A percentile compares a stretch with the other conserved stretches of the same genome.
Conservation (phyloP, 2,797 vertebrate genomes). For the Sebastiscus tertius region DNA sequence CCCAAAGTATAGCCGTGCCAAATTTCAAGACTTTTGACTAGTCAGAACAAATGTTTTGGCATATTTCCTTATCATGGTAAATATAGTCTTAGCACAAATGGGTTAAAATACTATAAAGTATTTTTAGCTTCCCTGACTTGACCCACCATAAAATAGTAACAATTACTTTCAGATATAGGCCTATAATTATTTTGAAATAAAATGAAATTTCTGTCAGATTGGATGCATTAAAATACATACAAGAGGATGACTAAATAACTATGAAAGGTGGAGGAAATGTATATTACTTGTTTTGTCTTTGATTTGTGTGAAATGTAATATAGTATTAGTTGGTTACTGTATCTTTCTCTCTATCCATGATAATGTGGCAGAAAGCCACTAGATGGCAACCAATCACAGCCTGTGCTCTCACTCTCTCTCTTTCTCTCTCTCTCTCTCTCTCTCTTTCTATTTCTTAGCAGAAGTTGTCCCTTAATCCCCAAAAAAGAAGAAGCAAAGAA, state of each 20-base stretch:
- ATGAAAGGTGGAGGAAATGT: neutral
- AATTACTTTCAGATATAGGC: neutral
- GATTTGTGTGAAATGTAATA: neutral
- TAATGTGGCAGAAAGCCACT: slow-evolving; percentile 55
- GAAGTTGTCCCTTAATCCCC: slow-evolving; percentile 56
- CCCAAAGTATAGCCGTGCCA: too few species aligned
- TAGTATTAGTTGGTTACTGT: neutral
- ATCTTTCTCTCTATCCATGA: neutral
- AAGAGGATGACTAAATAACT: neutral
- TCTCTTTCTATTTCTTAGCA: slow-evolving; percentile 20
- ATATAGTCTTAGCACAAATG: too few species aligned
- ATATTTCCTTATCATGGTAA: too few species aligned
- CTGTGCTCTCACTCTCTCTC: neutral
- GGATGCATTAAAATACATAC: neutral
- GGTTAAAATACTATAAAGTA: neutral
- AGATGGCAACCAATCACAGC: slow-evolving; percentile 73
- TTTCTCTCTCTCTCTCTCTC: neutral
- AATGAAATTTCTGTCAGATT: neutral
- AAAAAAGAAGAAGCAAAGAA: slow-evolving; percentile 41
- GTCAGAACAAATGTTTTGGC: too few species aligned
- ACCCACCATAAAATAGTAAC: neutral
- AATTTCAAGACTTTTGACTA: too few species aligned
- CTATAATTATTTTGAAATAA: neutral
- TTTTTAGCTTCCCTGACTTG: neutral
- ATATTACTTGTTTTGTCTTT: neutral